Evolutionary conservation across 2,888 invertebrate genomes (phyloP).

Genomic region (Thumatha senex): DNA sequence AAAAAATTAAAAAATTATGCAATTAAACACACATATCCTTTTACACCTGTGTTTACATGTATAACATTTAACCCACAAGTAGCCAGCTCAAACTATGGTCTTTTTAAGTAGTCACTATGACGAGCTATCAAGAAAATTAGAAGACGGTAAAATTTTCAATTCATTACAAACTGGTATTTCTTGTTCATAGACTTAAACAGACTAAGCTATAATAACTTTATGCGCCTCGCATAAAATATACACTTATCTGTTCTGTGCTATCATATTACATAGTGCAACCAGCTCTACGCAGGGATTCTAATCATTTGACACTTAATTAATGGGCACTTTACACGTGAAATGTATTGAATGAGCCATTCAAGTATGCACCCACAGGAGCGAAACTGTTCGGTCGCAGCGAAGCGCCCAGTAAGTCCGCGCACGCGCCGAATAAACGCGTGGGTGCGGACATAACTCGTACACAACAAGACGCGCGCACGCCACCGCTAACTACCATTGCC

Average conservation of each 20-base stretch:
- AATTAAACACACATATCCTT: too few species aligned
- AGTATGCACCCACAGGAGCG: slow-evolving; percentile 30
- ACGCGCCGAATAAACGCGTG: slow-evolving; percentile 46
- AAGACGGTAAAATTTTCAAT: too few species aligned
- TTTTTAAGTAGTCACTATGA: too few species aligned
- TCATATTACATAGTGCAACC: slow-evolving; percentile 22
- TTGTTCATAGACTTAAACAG: too few species aligned
- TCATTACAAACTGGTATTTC: too few species aligned
- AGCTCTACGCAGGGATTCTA: slow-evolving; percentile 25
- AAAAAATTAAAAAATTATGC: too few species aligned
- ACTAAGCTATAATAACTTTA: too few species aligned
- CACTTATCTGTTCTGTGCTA: slow-evolving; percentile 7
- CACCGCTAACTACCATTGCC: slow-evolving; percentile 72
- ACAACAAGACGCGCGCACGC: slow-evolving; percentile 75
- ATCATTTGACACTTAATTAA: slow-evolving; percentile 41
- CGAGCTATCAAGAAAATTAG: too few species aligned
- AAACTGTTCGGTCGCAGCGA: slow-evolving; percentile 31
- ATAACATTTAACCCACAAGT: too few species aligned
- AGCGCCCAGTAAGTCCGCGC: slow-evolving; percentile 40
- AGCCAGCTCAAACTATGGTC: too few species aligned
- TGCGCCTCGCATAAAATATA: too few species aligned
- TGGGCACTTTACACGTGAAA: slow-evolving; percentile 41
- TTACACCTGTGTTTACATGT: too few species aligned
- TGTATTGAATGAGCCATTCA: slow-evolving; percentile 32
- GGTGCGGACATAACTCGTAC: slow-evolving; percentile 73